These are phyloP conservation scores for Echinometra lucunter DNA, from an alignment of 53 echinoderm and acorn worm genomes.

Conservation along the genomic window DNA sequence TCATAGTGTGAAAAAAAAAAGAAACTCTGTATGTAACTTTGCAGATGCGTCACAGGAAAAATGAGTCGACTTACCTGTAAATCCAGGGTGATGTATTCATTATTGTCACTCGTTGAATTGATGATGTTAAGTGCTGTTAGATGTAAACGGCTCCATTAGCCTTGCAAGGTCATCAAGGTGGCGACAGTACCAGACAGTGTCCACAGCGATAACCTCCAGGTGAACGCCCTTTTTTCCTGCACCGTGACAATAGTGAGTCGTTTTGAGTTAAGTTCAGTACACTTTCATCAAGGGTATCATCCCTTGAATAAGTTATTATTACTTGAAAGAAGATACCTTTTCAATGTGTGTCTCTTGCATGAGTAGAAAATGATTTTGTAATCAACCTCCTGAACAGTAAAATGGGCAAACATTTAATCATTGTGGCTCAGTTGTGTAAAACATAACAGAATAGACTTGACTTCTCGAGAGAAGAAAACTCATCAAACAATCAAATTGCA, in stretches of 20 bases:
- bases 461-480: too few species aligned
- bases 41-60: not conserved
- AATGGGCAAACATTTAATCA: not conserved
- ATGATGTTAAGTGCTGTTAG: slow-evolving; percentile 18
- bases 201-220: not conserved
- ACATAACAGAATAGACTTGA: not conserved
- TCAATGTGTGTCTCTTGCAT: not conserved
- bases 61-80: not conserved
- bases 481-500: not conserved
- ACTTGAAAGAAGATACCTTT: not conserved
- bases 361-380: not conserved
- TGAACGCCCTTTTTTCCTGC: not conserved
- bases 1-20: not conserved
- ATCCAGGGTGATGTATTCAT: slow-evolving; percentile 26
- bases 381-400: not conserved
- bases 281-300: not conserved
- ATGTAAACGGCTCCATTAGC: slow-evolving; percentile 40
- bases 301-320: not conserved
- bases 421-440: not conserved
- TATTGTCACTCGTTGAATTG: not conserved
- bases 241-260: not conserved
- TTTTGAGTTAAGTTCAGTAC: not conserved
- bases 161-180: slow-evolving; percentile 23
- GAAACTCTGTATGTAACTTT: not conserved
- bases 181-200: not conserved